Evolutionary conservation across 2,888 invertebrate species (phyloP).

Genomic region (Dasypogon diadema): DNA sequence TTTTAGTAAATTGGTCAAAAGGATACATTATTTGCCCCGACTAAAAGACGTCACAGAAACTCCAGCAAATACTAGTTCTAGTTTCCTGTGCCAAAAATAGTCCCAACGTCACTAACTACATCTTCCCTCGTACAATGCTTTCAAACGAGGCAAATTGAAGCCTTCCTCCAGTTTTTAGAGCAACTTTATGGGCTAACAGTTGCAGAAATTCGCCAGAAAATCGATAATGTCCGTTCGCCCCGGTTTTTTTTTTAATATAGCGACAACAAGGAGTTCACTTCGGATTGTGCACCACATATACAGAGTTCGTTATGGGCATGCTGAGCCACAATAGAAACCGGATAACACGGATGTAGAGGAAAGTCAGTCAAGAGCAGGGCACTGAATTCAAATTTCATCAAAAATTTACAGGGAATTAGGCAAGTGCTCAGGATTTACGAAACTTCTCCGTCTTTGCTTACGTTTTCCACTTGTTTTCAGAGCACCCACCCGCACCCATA

Average conservation of each 20-base stretch:
- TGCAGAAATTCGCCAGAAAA: not conserved
- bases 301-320: too few relatives aligned
- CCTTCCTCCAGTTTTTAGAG: not conserved
- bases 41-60: not conserved
- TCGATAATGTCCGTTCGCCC: not conserved
- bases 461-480: not conserved
- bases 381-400: not conserved
- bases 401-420: not conserved
- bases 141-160: not conserved
- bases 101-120: not conserved
- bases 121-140: not conserved
- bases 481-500: not conserved
- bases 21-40: not conserved
- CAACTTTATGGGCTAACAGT: not conserved
- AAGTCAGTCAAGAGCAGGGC: not conserved
- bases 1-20: not conserved
- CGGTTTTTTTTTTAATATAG: not conserved
- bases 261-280: not conserved
- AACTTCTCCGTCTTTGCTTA: not conserved
- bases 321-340: not conserved
- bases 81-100: not conserved
- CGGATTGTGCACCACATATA: not conserved
- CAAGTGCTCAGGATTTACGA: conserved; percentile 9
- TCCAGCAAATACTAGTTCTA: not conserved
- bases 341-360: not conserved